Conservation (phyloP, 2,797 vertebrate genomes). For the Sebastes minor region DNA sequence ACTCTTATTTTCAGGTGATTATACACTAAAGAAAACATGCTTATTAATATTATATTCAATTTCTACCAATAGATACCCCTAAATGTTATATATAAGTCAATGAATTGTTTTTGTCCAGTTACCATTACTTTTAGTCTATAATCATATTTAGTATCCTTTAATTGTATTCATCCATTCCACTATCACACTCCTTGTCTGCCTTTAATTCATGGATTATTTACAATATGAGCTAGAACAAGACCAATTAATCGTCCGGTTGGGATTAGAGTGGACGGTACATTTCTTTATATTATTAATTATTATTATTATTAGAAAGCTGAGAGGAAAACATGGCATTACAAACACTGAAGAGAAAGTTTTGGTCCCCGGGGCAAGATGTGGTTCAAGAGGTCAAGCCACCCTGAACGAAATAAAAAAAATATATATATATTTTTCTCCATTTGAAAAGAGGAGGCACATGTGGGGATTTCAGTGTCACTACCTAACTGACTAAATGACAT, state of each 20-base stretch:
- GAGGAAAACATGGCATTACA: neutral
- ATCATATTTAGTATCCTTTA: too few species aligned
- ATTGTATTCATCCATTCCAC: neutral
- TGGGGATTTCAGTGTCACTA: neutral
- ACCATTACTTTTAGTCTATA: too few species aligned
- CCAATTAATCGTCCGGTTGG: neutral
- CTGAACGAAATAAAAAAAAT: neutral
- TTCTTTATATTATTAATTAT: neutral
- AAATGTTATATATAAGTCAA: too few species aligned
- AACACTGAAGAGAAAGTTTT: neutral
- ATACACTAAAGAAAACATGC: too few species aligned
- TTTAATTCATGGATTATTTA: neutral
- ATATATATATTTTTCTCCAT: neutral
- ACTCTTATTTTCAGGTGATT: too few species aligned
- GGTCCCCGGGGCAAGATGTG: neutral
- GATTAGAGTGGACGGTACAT: neutral
- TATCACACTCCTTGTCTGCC: neutral
- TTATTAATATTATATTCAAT: accelerated
- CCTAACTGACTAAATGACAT: constrained; percentile 33
- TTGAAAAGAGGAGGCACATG: neutral
- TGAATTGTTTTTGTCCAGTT: too few species aligned
- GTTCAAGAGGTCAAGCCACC: neutral
- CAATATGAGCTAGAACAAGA: neutral
- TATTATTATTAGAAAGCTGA: too few species aligned
- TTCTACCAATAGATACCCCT: too few species aligned